Evolutionary conservation across 2,888 invertebrate species (phyloP), one percentile per base, ranked within the genome.

Genomic region (Lymantria dispar): DNA sequence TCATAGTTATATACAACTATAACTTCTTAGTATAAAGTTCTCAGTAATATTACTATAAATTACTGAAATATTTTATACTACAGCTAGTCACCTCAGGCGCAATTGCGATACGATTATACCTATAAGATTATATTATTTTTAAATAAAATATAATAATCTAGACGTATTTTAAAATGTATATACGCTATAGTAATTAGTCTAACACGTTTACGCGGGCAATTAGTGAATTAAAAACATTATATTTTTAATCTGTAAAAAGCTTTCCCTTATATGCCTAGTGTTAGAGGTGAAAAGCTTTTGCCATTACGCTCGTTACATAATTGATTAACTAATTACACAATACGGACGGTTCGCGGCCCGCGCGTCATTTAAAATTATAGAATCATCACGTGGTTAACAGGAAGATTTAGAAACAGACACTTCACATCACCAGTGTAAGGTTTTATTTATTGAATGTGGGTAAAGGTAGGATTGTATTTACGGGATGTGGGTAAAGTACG

Each of bases 261-360:
- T 58, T 64, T 58, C 41, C 37, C 45, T 40, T 64, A 55, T 54
- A 50, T 54, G 51, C 52, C 44, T 56, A 58, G 52, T 46, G 55
- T 63, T 53, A 54, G 58, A 56, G 52, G 49, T 56, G 54, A 62
- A 63, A 55, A 60, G 59, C 58, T 58, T 56, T 60, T 54, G 50
- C 58, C 54, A 72, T 64, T 68, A 64, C 55, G 60, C 59, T 54
- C 56, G 72, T 80, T 80, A 76, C 75, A 78, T 77, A 75, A 80
- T 78, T 79, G 74, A 77, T 76, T 71, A 74, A 72, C 75, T 78
- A 79, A 81, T 81, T 76, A 74, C 76, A 75, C 74, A 71, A 71
- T 68, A 68, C 56, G 62, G 62, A 60, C 55, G 67, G 65, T 61
- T 61, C 62, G 60, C 39, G 46, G 40, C 46, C 41, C 45, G 40